Percentiles rank a stretch among this genome's conserved stretches.
Evolutionary conservation across 2,797 vertebrate genomes (phyloP).

Genomic region (Fistularia tabacaria): DNA sequence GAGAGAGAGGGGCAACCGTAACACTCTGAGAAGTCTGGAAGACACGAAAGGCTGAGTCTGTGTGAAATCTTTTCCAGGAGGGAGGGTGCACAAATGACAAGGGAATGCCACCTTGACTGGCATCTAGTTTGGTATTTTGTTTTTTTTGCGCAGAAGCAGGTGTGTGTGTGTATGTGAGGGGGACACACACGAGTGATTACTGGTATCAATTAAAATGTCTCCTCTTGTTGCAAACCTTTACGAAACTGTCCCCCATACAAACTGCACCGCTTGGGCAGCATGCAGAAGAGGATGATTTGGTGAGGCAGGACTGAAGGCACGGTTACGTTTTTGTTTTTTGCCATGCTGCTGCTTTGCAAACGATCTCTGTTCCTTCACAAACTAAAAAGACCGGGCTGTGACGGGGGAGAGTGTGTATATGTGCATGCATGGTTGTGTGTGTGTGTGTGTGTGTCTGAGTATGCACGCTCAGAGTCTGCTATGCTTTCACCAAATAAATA

Average conservation of each 20-base stretch:
- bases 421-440: too few species aligned
- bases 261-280: background rate
- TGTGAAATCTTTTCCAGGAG: too few species aligned
- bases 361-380: too few species aligned
- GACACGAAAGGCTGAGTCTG: constrained; percentile 16
- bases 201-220: constrained; percentile 1
- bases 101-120: constrained; percentile 14
- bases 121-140: background rate
- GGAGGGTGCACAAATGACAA: background rate
- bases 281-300: background rate
- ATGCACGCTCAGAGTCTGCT: too few species aligned
- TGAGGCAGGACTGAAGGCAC: constrained; percentile 57
- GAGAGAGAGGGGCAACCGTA: constrained; percentile 43
- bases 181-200: background rate
- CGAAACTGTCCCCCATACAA: background rate
- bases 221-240: background rate
- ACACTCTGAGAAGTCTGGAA: constrained; percentile 45
- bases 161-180: background rate
- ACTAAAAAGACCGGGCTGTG: too few species aligned
- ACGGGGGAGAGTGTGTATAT: too few species aligned
- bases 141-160: constrained; percentile 2
- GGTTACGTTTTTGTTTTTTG: constrained; percentile 13
- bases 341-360: too few species aligned
- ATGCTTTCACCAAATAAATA: constrained; percentile 34
- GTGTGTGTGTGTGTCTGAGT: too few species aligned